Evolutionary conservation across 2,888 invertebrate species (phyloP), one percentile per base, ranked within the genome.

Genomic region (Stenodema calcarata): DNA sequence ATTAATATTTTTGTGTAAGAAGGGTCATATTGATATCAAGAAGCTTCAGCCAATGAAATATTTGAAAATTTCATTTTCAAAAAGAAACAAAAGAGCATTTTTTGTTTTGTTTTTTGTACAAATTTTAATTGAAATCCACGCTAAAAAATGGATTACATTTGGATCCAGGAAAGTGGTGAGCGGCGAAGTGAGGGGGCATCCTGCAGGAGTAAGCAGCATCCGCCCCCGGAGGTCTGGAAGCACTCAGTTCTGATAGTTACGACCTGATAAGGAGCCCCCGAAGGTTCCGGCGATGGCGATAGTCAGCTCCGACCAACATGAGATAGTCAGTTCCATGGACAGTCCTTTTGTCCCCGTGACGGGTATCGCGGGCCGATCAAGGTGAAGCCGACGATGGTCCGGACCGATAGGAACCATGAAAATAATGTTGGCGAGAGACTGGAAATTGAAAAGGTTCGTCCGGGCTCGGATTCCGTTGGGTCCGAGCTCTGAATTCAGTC

Each of bases 171-270:
- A 35, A 35, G 35, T 35, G 35, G 35, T 54, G 9, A 44, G 62
- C 23, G 23, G 18, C 62, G 23, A 4, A 35, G 62, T 23, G 23
- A 62, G 7, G 62, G 27, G 62, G 62, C 54, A 16, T 54, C 54
- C 54, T 54, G 54, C 3, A 18, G 16, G 18, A 54, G 62, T 23
- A 23, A 62, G 62, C 27, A 62, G 62, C 62, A 62, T 62, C 62
- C 62, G 62, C 62, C 62, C 62, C 62, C 62, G 62, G 62, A 62
- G 62, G 62, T 62, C 62, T 62, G 62, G 62, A 62, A 62, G 62
- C 62, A 23, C 62, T 62, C 62, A 62, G 62, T 35, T 35, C 62
- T 23, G 23, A 18, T 23, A 62, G 62, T 62, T 23, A 62, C 62
- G 62, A 23, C 7, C 62, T 9, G 62, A 62, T 62, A 62, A 62